phyloP scores from a whole-genome alignment of 2,797 vertebrate species.

The Eutrigla gurnardus region DNA sequence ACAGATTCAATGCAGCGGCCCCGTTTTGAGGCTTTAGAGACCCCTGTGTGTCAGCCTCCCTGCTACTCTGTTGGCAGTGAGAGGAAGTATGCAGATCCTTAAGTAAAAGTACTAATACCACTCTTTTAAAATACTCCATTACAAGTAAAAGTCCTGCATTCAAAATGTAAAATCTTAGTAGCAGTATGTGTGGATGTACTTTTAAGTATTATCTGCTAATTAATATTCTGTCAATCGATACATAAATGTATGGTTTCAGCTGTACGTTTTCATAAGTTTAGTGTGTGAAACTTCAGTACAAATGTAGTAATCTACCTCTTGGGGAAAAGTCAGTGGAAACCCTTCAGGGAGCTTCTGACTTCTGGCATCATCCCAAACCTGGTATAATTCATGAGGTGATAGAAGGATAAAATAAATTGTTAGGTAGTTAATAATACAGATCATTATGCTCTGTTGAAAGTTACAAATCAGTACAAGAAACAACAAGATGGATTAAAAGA shows the following conservation, averaged over 20 bases:
- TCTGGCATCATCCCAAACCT: neutral
- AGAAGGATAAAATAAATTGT: neutral
- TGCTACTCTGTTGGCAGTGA: too few relatives aligned
- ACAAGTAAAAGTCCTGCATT: too few relatives aligned
- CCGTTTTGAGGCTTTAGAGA: neutral
- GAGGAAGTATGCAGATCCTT: too few relatives aligned
- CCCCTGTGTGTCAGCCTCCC: too few relatives aligned
- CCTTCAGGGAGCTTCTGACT: slow-evolving; percentile 3
- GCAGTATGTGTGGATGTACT: too few relatives aligned
- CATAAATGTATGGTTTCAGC: neutral
- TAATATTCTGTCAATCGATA: neutral
- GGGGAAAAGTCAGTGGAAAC: neutral
- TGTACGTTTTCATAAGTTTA: neutral
- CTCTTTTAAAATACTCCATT: too few relatives aligned
- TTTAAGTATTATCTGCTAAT: neutral
- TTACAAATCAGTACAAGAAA: neutral
- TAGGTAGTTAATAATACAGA: neutral
- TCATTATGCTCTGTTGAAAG: neutral
- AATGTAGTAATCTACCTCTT: neutral
- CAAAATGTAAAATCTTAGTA: too few relatives aligned
- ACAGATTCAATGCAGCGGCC: neutral
- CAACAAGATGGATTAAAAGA: neutral
- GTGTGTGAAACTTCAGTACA: neutral
- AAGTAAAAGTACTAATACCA: too few relatives aligned
- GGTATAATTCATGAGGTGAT: neutral